These are phyloP conservation scores for Ligdia adustata DNA, from an alignment of 2,888 invertebrate genomes.

Conservation along the genomic window DNA sequence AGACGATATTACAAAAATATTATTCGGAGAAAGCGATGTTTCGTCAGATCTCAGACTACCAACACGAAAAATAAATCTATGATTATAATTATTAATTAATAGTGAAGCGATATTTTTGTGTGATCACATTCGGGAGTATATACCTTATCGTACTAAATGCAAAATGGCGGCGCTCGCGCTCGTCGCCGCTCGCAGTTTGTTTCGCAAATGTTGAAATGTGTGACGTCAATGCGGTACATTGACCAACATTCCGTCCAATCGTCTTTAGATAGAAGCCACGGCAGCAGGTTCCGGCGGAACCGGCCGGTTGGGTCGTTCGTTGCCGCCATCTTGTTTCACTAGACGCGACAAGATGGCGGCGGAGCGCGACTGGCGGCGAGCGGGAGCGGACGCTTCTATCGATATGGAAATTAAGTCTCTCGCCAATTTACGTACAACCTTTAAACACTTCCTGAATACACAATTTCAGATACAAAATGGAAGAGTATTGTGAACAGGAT, in stretches of 20 bases:
- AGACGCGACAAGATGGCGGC: conserved; percentile 56
- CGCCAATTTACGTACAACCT: conserved; percentile 47
- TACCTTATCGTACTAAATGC: conserved; percentile 65
- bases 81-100: conserved; percentile 62
- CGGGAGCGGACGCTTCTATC: conserved; percentile 48
- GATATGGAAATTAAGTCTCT: conserved; percentile 56
- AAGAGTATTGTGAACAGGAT: conserved; percentile 63
- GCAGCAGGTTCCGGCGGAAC: conserved; percentile 68
- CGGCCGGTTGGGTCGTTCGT: conserved; percentile 74
- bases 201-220: conserved; percentile 58
- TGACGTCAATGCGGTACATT: conserved; percentile 66
- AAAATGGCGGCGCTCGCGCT: conserved; percentile 51
- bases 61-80: conserved; percentile 62
- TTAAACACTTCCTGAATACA: conserved; percentile 33
- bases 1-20: conserved; percentile 60
- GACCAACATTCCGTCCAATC: conserved; percentile 68
- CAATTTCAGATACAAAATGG: conserved; percentile 46
- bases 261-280: conserved; percentile 57
- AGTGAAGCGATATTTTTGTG: conserved; percentile 66
- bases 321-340: conserved; percentile 55
- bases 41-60: conserved; percentile 71
- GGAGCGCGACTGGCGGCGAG: conserved; percentile 52
- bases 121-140: conserved; percentile 71
- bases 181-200: conserved; percentile 56
- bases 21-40: conserved; percentile 61